Evolutionary conservation across 2,113 vertebrate species (phyloP), one percentile per base, ranked within the genome.

Genomic region (Sitta europaea): DNA sequence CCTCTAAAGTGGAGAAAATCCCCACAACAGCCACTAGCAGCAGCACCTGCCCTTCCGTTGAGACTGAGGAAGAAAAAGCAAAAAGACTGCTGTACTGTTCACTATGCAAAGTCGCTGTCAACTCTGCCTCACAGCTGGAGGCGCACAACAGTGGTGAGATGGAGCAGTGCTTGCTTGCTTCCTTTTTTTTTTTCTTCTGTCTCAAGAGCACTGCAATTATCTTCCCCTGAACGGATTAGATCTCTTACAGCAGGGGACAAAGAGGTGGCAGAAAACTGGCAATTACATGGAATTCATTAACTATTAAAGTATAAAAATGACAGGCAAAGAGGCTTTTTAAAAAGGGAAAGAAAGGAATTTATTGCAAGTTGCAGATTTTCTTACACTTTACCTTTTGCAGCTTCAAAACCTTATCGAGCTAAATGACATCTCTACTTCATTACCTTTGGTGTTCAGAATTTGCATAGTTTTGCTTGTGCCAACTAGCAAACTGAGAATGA

Each of bases 51-150:
- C 97, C 98, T 97, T 97, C 97, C 3, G 51, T 94, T 2, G 99
- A 99, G 97, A 99, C 99, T 0, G 99, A 99, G 96, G 99, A 99
- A 92, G 99, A 99, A 93, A 99, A 99, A 94, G 99, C 99, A 16
- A 98, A 98, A 21, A 97, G 99, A 33, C 98, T 99, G 21, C 99
- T 99, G 29, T 99, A 99, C 98, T 99, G 99, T 97, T 99, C 99
- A 22, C 98, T 99, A 95, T 99, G 99, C 98, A 99, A 99, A 97
- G 99, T 99, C 58, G 99, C 99, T 47, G 99, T 99, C 97, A 99
- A 99, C 98, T 99, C 99, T 2, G 98, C 98, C 68, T 99, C 99
- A 0, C 99, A 99, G 98, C 98, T 99, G 97, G 99, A 99, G 96
- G 99, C 99, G 11, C 99, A 99, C 98, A 99, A 99, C 98, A 99